Evolutionary conservation across 2,113 vertebrate species (phyloP).

Genomic region (Agapornis roseicollis): DNA sequence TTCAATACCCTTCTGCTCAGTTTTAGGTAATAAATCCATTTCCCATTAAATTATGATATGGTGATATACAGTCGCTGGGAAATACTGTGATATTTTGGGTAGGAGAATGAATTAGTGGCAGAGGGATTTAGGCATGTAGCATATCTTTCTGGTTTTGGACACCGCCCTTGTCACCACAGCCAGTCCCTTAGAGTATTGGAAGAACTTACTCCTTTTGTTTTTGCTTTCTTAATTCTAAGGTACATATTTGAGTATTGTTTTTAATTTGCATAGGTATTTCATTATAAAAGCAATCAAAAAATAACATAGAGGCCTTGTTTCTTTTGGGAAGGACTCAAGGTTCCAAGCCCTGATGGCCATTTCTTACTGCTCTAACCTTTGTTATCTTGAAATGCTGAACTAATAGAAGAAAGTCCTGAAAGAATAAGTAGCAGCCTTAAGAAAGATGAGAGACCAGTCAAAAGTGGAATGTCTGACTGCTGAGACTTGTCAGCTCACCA

Average conservation of each 20-base stretch:
- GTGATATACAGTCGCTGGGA: background rate
- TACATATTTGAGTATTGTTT: background rate
- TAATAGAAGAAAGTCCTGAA: slow-evolving; percentile 3
- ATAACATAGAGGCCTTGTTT: slow-evolving; percentile 19
- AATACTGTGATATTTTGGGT: background rate
- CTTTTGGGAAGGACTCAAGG: slow-evolving; percentile 4
- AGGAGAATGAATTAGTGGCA: background rate
- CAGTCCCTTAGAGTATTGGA: background rate
- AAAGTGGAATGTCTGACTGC: background rate
- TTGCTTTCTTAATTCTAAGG: background rate
- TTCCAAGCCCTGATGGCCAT: background rate
- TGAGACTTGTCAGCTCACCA: background rate
- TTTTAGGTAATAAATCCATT: background rate
- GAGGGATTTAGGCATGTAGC: background rate
- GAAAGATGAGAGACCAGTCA: background rate
- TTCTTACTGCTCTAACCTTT: slow-evolving; percentile 2
- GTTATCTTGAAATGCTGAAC: slow-evolving; percentile 3
- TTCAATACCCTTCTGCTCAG: background rate
- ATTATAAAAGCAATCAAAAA: slow-evolving; percentile 14
- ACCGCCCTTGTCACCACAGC: background rate
- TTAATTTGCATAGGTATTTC: background rate
- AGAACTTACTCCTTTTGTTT: background rate
- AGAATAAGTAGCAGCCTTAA: background rate
- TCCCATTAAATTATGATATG: background rate
- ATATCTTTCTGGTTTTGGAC: background rate